Conservation (phyloP, 1,140 invertebrate species). For the Anoplolepis gracilipes region DNA sequence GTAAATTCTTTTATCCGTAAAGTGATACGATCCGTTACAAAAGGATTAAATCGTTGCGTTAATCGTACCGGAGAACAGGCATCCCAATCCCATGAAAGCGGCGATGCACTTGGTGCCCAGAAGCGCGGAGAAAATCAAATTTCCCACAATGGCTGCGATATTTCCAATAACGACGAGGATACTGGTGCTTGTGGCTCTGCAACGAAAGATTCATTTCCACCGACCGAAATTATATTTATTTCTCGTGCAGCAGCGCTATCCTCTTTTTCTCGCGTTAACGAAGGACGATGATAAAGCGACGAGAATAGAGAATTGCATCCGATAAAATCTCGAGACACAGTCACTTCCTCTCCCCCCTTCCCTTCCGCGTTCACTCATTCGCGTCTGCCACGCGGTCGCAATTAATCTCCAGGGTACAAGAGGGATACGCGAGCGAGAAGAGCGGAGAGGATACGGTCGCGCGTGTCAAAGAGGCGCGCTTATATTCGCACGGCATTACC, state of each 20-base stretch:
- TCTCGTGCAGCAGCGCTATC: conserved; percentile 7
- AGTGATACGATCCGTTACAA: conserved; percentile 17
- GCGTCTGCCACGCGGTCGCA: conserved; percentile 32
- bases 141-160: conserved; percentile 79
- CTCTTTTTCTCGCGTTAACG: conserved; percentile 38
- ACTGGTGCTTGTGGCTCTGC: conserved; percentile 74
- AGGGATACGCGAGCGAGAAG: conserved; percentile 7
- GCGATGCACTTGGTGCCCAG: conserved; percentile 74
- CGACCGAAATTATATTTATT: conserved; percentile 36
- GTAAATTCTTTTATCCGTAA: neutral
- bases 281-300: conserved; percentile 20
- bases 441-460: conserved; percentile 38
- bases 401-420: conserved; percentile 41
- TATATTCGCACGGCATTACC: conserved; percentile 75
- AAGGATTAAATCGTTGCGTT: neutral
- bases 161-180: conserved; percentile 79
- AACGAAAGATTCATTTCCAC: conserved; percentile 33
- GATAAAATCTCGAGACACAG: conserved; percentile 28
- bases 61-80: conserved; percentile 77
- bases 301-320: conserved; percentile 12
- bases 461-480: conserved; percentile 19
- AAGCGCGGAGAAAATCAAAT: conserved; percentile 80
- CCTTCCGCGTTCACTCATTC: neutral
- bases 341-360: too few relatives aligned
- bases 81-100: conserved; percentile 80